Evolutionary conservation across 2,888 invertebrate species (phyloP), one percentile per base, ranked within the genome.

Genomic region (Synanthedon andrenaeformis): DNA sequence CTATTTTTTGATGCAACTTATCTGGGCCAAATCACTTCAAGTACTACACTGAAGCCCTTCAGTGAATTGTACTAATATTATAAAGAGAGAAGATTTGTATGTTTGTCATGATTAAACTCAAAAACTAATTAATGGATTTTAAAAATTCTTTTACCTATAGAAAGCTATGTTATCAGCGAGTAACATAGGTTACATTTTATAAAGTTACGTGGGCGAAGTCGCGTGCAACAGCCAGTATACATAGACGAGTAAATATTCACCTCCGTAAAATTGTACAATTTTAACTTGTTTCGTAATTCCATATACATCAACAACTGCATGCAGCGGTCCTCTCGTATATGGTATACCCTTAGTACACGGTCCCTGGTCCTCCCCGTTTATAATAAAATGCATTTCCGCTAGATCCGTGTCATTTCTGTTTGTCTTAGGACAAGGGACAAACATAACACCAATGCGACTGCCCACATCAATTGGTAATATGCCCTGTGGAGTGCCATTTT

Each of bases 201-300:
- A 17, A 17, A 17, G 17, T 17, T 17, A 17, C 17, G 17, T 2
- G 2, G 17, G 17, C 17, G 17, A 17, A 17, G 17, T 17, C 17
- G 2, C 17, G 2, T 17, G 17, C 17, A 17, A 17, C 17, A 17
- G 17, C 1, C 17, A 17, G 54, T 56, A 52, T 48, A 49, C 53
- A 49, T 17, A 17, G 3, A 13, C 0, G 23, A 12, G 12, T 14
- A 52, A 14, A 45, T 54, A 79, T 89, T 86, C 85, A 95, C 96
- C 94, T 79, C 93, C 94, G 86, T 96, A 94, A n/a, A 97, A 88
- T 76, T 97, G 97, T 56, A 97, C 91, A 65, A 95, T 95, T 72
- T 95, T 91, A 62, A 98, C 96, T 92, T 96, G 96, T 81, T 98
- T 98, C 41, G 98, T 98, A 51, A 96, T 96, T 45, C 98, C 98